These are phyloP conservation scores for Bos indicus DNA, from an alignment of 2,113 vertebrate species.

Conservation along the genomic window DNA sequence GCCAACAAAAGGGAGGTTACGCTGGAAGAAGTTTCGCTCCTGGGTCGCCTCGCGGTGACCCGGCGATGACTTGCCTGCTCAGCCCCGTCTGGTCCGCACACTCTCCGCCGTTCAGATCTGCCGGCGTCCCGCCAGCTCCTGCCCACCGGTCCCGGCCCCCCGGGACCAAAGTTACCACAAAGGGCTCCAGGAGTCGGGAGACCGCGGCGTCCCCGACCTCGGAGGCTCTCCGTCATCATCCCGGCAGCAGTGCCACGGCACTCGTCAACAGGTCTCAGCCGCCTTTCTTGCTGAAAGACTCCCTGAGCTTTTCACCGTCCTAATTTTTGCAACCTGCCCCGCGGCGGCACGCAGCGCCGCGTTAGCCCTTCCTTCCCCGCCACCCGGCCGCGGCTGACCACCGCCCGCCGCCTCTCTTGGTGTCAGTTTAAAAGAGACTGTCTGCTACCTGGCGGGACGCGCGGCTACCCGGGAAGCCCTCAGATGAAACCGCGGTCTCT, in stretches of 20 bases:
- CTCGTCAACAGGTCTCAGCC: slow-evolving; percentile 59
- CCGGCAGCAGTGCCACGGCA: neutral
- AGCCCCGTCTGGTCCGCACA: neutral
- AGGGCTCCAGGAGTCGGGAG: neutral
- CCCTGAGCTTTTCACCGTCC: neutral
- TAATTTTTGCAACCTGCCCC: slow-evolving; percentile 15
- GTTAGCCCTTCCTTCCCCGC: neutral
- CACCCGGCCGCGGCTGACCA: neutral
- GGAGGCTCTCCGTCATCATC: neutral
- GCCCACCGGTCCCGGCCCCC: neutral
- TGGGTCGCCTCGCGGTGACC: neutral
- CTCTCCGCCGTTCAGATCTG: neutral
- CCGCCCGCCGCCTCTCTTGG: neutral
- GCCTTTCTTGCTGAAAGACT: neutral
- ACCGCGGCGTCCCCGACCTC: neutral
- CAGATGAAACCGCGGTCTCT: neutral
- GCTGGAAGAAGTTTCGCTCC: slow-evolving; percentile 34
- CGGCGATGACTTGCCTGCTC: neutral
- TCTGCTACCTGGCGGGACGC: neutral
- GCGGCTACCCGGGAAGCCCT: neutral
- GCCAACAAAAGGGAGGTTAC: slow-evolving; percentile 53
- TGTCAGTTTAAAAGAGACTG: neutral
- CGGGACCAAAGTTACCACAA: slow-evolving; percentile 33
- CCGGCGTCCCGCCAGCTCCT: neutral
- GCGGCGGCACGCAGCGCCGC: neutral